Evolutionary conservation across 1,140 invertebrate genomes (phyloP).

Genomic region (Sinonovacula constricta): DNA sequence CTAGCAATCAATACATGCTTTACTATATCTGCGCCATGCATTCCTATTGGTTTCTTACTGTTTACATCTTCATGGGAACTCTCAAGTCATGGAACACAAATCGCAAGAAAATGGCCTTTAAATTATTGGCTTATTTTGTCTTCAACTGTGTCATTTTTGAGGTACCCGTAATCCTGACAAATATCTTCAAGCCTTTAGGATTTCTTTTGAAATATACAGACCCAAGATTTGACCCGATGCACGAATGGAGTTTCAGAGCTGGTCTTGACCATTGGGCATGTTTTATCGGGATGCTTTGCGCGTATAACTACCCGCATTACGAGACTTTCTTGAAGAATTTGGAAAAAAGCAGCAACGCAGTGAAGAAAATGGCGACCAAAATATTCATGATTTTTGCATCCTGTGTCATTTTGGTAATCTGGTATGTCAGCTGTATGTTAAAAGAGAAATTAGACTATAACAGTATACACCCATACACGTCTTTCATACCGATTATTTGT

Average conservation of each 20-base stretch:
- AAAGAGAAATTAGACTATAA: slow-evolving; percentile 67
- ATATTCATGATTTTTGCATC: slow-evolving; percentile 22
- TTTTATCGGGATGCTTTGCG: slow-evolving; percentile 70
- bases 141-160: slow-evolving; percentile 68
- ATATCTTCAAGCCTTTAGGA: slow-evolving; percentile 60
- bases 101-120: slow-evolving; percentile 58
- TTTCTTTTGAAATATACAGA: slow-evolving; percentile 62
- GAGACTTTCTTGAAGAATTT: slow-evolving; percentile 63
- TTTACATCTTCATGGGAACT: slow-evolving; percentile 67
- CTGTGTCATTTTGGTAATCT: slow-evolving; percentile 33
- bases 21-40: slow-evolving; percentile 76
- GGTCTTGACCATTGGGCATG: slow-evolving; percentile 71
- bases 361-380: slow-evolving; percentile 37
- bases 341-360: slow-evolving; percentile 30
- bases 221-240: slow-evolving; percentile 52
- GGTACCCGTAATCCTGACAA: slow-evolving; percentile 50
- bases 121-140: slow-evolving; percentile 61
- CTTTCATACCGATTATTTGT: slow-evolving; percentile 61
- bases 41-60: slow-evolving; percentile 72
- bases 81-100: slow-evolving; percentile 63
- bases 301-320: slow-evolving; percentile 71
- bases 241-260: slow-evolving; percentile 65
- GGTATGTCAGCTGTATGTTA: slow-evolving; percentile 58
- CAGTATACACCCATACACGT: slow-evolving; percentile 62
- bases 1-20: slow-evolving; percentile 68